These are phyloP conservation scores for Trichogramma dendrolimi DNA, from an alignment of 2,888 invertebrate species.

Conservation along the genomic window DNA sequence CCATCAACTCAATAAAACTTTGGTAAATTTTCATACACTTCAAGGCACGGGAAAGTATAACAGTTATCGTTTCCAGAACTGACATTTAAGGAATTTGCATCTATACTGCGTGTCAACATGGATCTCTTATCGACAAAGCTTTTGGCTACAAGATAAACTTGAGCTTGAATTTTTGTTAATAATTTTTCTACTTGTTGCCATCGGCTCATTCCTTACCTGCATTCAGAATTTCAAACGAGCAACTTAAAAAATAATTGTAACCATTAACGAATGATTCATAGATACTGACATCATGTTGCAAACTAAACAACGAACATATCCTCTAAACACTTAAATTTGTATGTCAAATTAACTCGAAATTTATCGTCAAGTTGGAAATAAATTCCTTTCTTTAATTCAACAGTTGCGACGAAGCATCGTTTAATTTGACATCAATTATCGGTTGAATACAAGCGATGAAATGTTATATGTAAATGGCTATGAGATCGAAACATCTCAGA, in stretches of 20 bases:
- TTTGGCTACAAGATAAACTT: no score
- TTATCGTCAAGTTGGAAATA: no score
- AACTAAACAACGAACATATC: slow-evolving; percentile 6
- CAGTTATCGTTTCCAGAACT: slow-evolving; percentile 39
- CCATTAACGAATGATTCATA: slow-evolving; percentile 5
- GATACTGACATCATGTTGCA: slow-evolving; percentile 3
- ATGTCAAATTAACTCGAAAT: no score
- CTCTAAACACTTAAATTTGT: slow-evolving; percentile 14
- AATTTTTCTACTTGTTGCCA: slow-evolving; percentile 7
- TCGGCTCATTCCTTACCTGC: not conserved
- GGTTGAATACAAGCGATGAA: no score
- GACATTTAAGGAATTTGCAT: slow-evolving; percentile 31
- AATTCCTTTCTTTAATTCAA: no score
- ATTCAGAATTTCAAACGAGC: not conserved
- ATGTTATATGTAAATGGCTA: no score
- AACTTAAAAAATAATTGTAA: slow-evolving; percentile 11
- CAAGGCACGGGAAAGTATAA: slow-evolving; percentile 32
- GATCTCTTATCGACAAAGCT: slow-evolving; percentile 23
- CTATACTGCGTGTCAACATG: slow-evolving; percentile 37
- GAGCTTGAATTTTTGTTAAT: no score
- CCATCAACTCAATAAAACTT: not conserved
- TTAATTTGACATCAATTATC: no score
- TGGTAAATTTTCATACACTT: slow-evolving; percentile 32
- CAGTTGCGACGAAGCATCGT: no score
- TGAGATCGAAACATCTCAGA: no score